Evolutionary conservation across 2,888 invertebrate species (phyloP).

Genomic region (Mystacides longicornis): DNA sequence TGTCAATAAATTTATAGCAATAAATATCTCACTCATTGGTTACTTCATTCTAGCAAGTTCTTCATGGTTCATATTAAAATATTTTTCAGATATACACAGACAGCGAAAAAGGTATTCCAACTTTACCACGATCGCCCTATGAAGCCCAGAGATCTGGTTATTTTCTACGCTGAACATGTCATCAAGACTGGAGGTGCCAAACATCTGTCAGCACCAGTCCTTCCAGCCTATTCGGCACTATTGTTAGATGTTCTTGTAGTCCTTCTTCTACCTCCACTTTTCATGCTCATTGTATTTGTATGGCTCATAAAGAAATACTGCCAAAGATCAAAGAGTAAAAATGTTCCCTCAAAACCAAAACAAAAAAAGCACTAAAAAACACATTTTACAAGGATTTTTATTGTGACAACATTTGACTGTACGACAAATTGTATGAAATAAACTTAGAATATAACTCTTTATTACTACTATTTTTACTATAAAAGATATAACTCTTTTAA

Average conservation of each 20-base stretch:
- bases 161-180: conserved; percentile 1
- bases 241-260: conserved; percentile 2
- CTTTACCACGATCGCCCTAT: conserved; percentile 1
- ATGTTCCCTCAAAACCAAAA: not conserved
- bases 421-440: too few relatives aligned
- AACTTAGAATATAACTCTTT: too few relatives aligned
- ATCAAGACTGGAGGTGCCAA: conserved; percentile 1
- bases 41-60: too few relatives aligned
- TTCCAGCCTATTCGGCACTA: not conserved
- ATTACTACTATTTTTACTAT: too few relatives aligned
- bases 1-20: too few relatives aligned
- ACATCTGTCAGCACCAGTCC: conserved; percentile 2
- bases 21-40: too few relatives aligned
- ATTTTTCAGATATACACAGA: not conserved
- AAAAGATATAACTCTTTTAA: too few relatives aligned
- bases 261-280: not conserved
- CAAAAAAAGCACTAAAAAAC: not conserved
- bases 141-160: not conserved
- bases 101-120: not conserved
- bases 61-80: too few relatives aligned
- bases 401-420: too few relatives aligned
- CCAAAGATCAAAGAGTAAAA: not conserved
- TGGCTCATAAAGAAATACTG: not conserved
- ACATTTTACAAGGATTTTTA: too few relatives aligned
- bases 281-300: not conserved